Conservation (phyloP, 2,797 vertebrate species). For the Xiphophorus birchmanni region DNA sequence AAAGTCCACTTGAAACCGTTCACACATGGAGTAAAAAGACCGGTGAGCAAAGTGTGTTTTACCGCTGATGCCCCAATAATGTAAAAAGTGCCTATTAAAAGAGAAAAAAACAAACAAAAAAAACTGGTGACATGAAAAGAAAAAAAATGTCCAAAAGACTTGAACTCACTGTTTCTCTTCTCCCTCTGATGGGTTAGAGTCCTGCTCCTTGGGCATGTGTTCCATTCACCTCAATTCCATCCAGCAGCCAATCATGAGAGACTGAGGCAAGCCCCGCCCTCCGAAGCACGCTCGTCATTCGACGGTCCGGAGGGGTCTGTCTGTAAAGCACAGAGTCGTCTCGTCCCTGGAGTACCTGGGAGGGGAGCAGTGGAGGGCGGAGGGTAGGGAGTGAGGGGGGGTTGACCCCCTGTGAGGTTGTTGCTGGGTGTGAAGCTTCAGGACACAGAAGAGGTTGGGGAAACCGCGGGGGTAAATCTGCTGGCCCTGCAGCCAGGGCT, state of each 20-base stretch:
- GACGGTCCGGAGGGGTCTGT: constrained; percentile 72
- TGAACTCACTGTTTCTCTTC: constrained; percentile 94
- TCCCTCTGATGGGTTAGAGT: constrained; percentile 95
- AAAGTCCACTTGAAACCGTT: constrained; percentile 31
- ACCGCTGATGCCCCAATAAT: neutral
- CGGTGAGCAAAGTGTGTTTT: neutral
- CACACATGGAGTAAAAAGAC: constrained; percentile 1
- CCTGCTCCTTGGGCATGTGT: constrained; percentile 99
- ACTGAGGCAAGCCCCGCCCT: constrained; percentile 94
- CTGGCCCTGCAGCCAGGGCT: constrained; percentile 17
- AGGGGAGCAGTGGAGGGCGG: constrained; percentile 7
- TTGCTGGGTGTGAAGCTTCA: constrained; percentile 5
- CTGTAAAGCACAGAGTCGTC: constrained; percentile 75
- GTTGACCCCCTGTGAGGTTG: constrained; percentile 37
- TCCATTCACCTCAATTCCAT: constrained; percentile 99
- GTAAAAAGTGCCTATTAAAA: neutral
- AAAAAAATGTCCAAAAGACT: neutral
- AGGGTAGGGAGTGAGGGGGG: neutral
- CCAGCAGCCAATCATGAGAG: constrained; percentile 95
- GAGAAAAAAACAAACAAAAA: neutral
- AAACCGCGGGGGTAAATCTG: neutral
- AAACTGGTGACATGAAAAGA: neutral
- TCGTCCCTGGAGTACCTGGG: constrained; percentile 43
- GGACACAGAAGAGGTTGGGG: neutral
- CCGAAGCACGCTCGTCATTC: constrained; percentile 84